Evolutionary conservation across 1,140 invertebrate species (phyloP), one percentile per base, ranked within the genome.

Genomic region (Anastrepha ludens): DNA sequence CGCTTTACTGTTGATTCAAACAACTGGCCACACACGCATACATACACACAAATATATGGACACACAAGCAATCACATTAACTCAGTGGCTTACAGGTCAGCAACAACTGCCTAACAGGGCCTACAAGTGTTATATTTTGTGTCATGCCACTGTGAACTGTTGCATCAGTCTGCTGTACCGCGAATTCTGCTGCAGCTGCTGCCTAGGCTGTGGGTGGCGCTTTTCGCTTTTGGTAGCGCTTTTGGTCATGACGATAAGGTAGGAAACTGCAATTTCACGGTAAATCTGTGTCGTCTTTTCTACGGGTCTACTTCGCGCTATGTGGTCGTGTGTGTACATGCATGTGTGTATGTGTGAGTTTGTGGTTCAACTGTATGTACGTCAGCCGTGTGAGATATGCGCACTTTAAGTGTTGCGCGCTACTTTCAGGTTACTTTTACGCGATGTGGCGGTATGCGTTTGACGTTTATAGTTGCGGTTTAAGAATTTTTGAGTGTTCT

Each of bases 231-330:
- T 39, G 64, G 64, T 29, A 29, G 29, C 29, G 39, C 64, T n/a
- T 29, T 39, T 11, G 39, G 64, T 11, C 29, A 67, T 41, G 64
- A 11, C 64, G 64, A 67, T 67, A 67, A 67, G 64, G 64, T 20
- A 67, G 64, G 64, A 67, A 67, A 67, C 29, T 67, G 64, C 11
- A 67, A 67, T 67, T 67, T 67, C 13, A 67, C 64, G 64, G 64
- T 39, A 67, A 67, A 67, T 67, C 64, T 67, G 64, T 41, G 64
- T 8, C 13, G 64, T 20, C 29, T 3, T 11, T 3, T 67, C 64
- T 67, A 9, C 20, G n/a, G 64, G 20, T 29, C 20, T 65, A 11
- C 64, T 67, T 11, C 15, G 0, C 64, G 8, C 11, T 67, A 67
- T 15, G 64, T n/a, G 3, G n/a, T 55, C 11, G 50, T 55, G 50